phyloP scores from a whole-genome alignment of 2,113 vertebrate genomes.

The Aythya baeri region DNA sequence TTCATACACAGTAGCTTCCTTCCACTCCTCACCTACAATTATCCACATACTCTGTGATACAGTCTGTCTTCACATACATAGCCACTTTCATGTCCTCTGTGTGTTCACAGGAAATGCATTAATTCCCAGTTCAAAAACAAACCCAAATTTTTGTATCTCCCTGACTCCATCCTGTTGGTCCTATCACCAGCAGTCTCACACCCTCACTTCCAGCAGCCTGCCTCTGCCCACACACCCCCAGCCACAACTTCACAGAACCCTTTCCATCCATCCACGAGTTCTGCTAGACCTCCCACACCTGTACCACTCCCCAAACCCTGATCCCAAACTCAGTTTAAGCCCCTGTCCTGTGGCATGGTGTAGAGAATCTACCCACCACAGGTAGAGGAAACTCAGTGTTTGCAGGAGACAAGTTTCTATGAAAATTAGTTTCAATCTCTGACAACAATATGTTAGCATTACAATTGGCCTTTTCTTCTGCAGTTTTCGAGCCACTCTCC shows the following conservation, averaged over 20 bases:
- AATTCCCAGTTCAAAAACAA: not conserved
- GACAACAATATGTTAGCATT: not conserved
- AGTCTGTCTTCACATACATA: not conserved
- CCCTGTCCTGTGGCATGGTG: not conserved
- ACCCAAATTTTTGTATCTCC: not conserved
- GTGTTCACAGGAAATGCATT: not conserved
- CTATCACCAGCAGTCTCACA: not conserved
- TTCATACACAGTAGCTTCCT: not conserved
- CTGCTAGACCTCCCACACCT: not conserved
- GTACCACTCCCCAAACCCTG: not conserved
- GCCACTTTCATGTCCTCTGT: not conserved
- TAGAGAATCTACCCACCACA: not conserved
- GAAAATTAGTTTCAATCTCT: not conserved
- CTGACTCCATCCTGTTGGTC: no score
- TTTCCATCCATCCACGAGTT: not conserved
- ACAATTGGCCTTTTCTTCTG: not conserved
- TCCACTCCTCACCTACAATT: not conserved
- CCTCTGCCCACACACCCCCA: not conserved
- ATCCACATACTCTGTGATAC: rapidly evolving
- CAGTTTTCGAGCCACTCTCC: no score
- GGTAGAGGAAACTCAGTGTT: not conserved
- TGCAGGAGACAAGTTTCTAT: not conserved
- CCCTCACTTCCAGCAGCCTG: not conserved
- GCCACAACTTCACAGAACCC: not conserved
- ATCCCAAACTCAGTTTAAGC: not conserved